These are phyloP conservation scores for Aphelenchoides besseyi DNA, from an alignment of 1,140 invertebrate species.

Conservation along the genomic window DNA sequence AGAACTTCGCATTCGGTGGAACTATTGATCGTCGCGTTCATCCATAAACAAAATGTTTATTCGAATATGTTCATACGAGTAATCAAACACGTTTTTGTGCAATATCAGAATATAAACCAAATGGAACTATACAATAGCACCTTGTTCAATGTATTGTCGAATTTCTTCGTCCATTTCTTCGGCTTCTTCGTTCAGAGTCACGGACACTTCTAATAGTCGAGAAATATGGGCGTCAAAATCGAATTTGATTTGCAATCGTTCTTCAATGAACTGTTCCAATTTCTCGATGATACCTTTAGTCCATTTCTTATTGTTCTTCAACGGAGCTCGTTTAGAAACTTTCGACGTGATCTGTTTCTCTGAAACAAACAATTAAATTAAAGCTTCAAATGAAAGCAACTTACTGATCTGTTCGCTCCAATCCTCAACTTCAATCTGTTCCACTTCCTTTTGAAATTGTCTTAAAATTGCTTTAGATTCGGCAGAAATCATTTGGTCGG, in stretches of 20 bases:
- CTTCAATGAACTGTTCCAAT: too few relatives aligned
- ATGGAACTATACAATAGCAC: neutral
- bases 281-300: too few relatives aligned
- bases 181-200: too few relatives aligned
- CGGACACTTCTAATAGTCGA: too few relatives aligned
- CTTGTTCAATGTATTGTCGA: neutral
- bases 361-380: too few relatives aligned
- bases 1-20: neutral
- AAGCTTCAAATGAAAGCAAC: too few relatives aligned
- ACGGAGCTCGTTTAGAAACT: too few relatives aligned
- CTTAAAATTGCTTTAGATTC: neutral
- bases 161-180: neutral
- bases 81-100: neutral
- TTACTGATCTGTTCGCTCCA: too few relatives aligned
- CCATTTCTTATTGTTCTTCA: too few relatives aligned
- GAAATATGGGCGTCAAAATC: too few relatives aligned
- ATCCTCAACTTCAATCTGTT: neutral
- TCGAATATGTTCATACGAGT: slow-evolving; percentile 2
- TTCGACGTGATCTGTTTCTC: too few relatives aligned
- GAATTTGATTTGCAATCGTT: too few relatives aligned
- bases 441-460: neutral
- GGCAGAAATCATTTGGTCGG: neutral
- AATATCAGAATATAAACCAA: neutral
- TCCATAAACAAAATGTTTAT: neutral
- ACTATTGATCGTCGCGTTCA: neutral